Percentiles rank a stretch among this genome's conserved stretches.
These are phyloP conservation scores for Scaptomyza flava DNA, from an alignment of 2,888 invertebrate genomes.

Conservation along the genomic window DNA sequence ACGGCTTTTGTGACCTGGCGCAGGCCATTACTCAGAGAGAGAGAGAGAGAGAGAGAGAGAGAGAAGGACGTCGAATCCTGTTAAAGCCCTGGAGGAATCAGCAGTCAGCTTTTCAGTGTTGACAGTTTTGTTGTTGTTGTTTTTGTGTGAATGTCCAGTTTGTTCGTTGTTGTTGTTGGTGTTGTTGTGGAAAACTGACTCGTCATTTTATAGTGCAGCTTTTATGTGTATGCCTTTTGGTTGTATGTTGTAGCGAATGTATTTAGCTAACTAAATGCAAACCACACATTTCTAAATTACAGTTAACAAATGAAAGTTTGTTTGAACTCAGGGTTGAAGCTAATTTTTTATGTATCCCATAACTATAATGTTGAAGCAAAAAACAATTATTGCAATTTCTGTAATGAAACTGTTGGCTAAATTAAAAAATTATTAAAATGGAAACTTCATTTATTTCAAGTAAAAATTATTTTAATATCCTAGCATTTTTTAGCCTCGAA, in stretches of 20 bases:
- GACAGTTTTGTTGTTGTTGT: conserved; percentile 58
- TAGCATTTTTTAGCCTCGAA: too few species aligned
- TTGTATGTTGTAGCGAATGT: conserved; percentile 34
- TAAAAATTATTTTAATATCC: too few species aligned
- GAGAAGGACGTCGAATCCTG: conserved; percentile 6
- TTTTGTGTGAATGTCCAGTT: conserved; percentile 73
- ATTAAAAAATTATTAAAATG: too few species aligned
- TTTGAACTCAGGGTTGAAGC: conserved; percentile 7
- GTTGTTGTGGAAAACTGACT: conserved; percentile 47
- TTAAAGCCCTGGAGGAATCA: conserved; percentile 30
- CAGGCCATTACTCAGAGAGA: conserved; percentile 44
- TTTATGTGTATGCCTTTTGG: conserved; percentile 18
- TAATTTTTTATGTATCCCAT: neutral
- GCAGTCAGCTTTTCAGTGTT: conserved; percentile 49
- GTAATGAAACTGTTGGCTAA: too few species aligned
- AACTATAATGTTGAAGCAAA: neutral
- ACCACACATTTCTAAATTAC: conserved; percentile 64
- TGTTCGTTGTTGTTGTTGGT: conserved; percentile 48
- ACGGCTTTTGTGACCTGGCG: conserved; percentile 59
- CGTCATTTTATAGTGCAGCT: conserved; percentile 56
- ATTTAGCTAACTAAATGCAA: conserved; percentile 69
- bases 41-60: neutral
- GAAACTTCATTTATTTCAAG: too few species aligned
- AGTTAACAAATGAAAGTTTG: neutral
- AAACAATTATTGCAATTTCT: neutral